Percentiles rank a stretch among this genome's conserved stretches.
phyloP scores from a whole-genome alignment of 2,797 vertebrate species.

The Phoeniculus purpureus region DNA sequence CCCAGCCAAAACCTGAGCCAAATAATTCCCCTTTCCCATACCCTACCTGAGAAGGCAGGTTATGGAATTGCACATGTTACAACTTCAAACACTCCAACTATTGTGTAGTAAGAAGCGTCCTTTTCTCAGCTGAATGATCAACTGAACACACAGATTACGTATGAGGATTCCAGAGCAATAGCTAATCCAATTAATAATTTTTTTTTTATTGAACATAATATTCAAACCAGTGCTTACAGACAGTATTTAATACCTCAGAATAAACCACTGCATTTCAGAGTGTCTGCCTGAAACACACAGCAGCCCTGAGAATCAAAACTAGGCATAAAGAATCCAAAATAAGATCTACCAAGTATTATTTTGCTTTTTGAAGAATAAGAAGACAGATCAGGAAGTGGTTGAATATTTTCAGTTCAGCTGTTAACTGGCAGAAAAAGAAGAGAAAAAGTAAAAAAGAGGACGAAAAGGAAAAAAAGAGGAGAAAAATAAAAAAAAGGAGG shows the following conservation, averaged over 20 bases:
- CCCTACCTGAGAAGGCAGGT: not conserved
- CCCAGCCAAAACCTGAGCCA: not conserved
- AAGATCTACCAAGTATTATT: not conserved
- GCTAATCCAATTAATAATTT: not conserved
- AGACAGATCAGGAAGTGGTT: not conserved
- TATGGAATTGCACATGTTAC: not conserved
- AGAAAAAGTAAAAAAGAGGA: too few species aligned
- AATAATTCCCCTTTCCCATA: not conserved
- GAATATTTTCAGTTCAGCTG: not conserved
- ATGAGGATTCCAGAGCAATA: not conserved
- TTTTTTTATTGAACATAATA: not conserved
- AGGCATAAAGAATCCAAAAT: not conserved
- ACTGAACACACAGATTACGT: not conserved
- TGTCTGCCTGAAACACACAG: not conserved
- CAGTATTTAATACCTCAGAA: not conserved
- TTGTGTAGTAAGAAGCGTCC: not conserved
- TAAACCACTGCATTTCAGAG: not conserved
- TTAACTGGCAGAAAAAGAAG: not conserved
- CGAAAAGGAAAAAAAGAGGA: too few species aligned
- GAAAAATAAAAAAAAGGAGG: too few species aligned
- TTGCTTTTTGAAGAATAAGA: not conserved
- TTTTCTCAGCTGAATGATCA: not conserved
- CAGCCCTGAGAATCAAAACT: not conserved
- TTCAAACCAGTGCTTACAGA: not conserved
- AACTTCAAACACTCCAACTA: not conserved